phyloP scores from a whole-genome alignment of 2,888 invertebrate species.

The Hoplodrina blanda region DNA sequence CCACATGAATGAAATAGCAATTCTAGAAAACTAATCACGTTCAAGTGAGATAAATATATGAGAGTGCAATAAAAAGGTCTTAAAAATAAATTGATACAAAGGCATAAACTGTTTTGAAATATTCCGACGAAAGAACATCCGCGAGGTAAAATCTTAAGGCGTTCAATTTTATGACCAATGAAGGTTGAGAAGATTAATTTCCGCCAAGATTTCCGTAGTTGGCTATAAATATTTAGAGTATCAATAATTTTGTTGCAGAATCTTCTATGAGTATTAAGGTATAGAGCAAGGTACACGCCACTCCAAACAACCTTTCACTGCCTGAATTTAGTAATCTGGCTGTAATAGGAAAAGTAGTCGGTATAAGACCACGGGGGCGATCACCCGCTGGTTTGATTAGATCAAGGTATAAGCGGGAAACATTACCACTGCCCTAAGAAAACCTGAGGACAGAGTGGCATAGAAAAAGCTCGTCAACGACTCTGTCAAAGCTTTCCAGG shows the following conservation, averaged over 20 bases:
- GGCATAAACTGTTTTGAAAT: conserved; percentile 42
- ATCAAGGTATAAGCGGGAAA: no score
- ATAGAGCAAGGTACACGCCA: neutral
- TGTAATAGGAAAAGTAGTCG: no score
- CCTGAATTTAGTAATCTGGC: neutral
- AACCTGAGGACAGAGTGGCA: no score
- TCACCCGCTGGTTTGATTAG: no score
- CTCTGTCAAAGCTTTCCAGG: no score
- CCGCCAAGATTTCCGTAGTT: conserved; percentile 8
- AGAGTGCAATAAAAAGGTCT: conserved; percentile 43
- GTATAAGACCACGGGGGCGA: no score
- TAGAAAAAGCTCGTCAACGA: no score
- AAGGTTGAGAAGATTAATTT: conserved; percentile 37
- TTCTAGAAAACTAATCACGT: conserved; percentile 38
- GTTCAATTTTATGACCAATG: conserved; percentile 49
- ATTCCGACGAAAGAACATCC: conserved; percentile 34
- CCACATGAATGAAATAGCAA: conserved; percentile 1
- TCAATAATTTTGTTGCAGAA: conserved; percentile 5
- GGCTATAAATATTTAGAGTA: conserved; percentile 17
- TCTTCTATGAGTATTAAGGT: neutral
- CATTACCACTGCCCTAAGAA: no score
- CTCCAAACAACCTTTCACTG: neutral
- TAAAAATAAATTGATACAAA: conserved; percentile 47
- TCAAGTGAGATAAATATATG: conserved; percentile 17
- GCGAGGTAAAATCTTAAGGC: conserved; percentile 24